Base-by-base conservation (phyloP, 92 coral and sea anemone species). In the Metridium senile region DNA sequence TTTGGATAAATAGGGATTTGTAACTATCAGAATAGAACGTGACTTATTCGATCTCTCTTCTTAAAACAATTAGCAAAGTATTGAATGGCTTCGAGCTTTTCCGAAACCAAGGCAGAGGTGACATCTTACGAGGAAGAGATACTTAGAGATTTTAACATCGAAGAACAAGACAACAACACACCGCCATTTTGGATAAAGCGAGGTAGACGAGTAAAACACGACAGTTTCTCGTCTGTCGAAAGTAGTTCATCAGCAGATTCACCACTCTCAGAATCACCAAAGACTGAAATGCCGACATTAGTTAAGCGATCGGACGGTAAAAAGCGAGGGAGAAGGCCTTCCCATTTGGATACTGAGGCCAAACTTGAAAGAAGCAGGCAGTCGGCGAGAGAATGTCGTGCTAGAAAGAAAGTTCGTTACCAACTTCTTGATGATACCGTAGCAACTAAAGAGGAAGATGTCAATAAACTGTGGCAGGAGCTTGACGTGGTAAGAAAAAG, bases 351-450 rank as follows among this genome's bases (percentile, higher is more conserved):
- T 82, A 80, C 88, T 33, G 98, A 95, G 78, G 98, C 98, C 7
- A 95, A 92, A 68, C 95, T 95, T 22, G 98, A 95, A 74, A 84
- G 98, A 53, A 95, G 98, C 78, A 74, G 98, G 16, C 98, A 95
- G 53, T 95, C 98, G 17, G 98, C 98, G 0, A 86, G 98, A 57
- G 98, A 95, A 30, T 95, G 98, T 56, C 86, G 98, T n/a, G 98
- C 98, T 20, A 77, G 98, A 51, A 95, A 95, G 88, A 95, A 95
- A 80, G 73, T 95, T 29, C 87, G 98, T 22, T 92, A 95, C 45
- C 91, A 95, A 32, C 75, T 77, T 69, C 84, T 95, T 18, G 98
- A 95, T 62, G 97, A 95, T 52, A 92, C 86, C 68, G 92, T 95
- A 11, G 85, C 97, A 35, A 82, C 87, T 31, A 95, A 95, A 66